Conservation (phyloP, 2,888 invertebrate genomes). For the Nemapogon koenigi region DNA sequence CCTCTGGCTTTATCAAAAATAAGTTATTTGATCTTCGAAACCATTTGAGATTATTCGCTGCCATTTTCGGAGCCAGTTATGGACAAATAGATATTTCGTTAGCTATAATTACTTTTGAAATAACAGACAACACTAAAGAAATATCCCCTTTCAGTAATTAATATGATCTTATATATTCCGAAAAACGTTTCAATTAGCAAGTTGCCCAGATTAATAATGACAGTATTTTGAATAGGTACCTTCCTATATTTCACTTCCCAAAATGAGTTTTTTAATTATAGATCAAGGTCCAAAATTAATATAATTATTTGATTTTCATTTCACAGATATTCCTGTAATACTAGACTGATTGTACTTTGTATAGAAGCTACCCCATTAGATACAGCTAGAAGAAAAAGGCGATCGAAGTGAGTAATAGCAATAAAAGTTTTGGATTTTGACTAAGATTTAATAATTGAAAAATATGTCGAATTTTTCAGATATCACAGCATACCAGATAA, state of each 20-base stretch:
- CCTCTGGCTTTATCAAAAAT: too few species aligned
- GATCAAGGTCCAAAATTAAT: background rate
- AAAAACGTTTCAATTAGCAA: too few species aligned
- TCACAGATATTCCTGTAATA: slow-evolving; percentile 81
- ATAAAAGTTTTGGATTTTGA: background rate
- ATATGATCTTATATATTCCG: background rate
- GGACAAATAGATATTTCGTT: too few species aligned
- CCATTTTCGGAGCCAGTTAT: too few species aligned
- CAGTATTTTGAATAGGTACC: too few species aligned
- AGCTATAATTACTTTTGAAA: background rate
- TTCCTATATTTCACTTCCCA: too few species aligned
- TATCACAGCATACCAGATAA: background rate
- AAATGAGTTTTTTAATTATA: background rate
- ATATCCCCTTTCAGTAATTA: background rate
- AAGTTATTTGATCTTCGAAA: too few species aligned
- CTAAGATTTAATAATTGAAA: background rate
- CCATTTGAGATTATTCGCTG: too few species aligned
- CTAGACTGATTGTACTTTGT: slow-evolving; percentile 87
- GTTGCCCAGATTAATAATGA: too few species aligned
- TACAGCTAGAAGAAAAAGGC: slow-evolving; percentile 65
- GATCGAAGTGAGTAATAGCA: slow-evolving; percentile 45
- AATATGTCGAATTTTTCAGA: background rate
- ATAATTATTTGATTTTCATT: slow-evolving; percentile 12
- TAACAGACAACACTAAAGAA: too few species aligned
- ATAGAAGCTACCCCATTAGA: slow-evolving; percentile 80